Base-by-base conservation (phyloP, 1,140 invertebrate species). In the Euwallacea similis region DNA sequence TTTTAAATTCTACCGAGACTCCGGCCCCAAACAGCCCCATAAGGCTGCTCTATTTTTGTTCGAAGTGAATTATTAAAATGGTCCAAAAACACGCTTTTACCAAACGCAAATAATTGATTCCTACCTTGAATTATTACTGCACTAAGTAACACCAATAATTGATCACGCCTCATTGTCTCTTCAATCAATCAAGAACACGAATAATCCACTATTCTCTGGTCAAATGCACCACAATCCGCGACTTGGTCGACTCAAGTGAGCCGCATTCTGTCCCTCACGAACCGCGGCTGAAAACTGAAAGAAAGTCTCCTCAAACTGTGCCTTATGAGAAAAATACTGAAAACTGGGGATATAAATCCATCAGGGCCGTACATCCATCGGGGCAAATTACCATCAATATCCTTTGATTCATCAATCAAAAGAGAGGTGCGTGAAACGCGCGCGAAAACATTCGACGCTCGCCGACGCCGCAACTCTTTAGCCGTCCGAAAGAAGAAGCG, bases 401-500 rank as follows among this genome's bases (percentile, higher is more conserved):
- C 42, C 42, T 46, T 44, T 16, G 13, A 44, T 42, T 63, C 21
- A 13, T 63, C 21, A 63, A 63, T 44, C 15, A 44, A 63, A 44
- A 46, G 42, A 21, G 42, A 47, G 16, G 42, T 56, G 41, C 50
- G 50, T 66, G 42, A 62, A 73, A 70, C 43, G 58, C 66, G 66
- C 73, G 74, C 61, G 56, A 46, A 10, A 56, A n/a, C 16, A 9
- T n/a, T 53, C 64, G 61, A 46, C 66, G 53, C 15, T 53, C 47
- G 55, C 9, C 63, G 65, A 55, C 53, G 41, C 44, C 50, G n/a
- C 21, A 56, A 21, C 63, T 42, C 7, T 47, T 21, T 15, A 53
- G 10, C 59, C 53, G 33, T 53, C 59, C 58, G 9, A 11, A 42
- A 15, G 43, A 56, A 65, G 69, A 60, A 72, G 73, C 76, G 76